phyloP scores from a whole-genome alignment of 2,797 vertebrate species.

The Chiloscyllium punctatum region DNA sequence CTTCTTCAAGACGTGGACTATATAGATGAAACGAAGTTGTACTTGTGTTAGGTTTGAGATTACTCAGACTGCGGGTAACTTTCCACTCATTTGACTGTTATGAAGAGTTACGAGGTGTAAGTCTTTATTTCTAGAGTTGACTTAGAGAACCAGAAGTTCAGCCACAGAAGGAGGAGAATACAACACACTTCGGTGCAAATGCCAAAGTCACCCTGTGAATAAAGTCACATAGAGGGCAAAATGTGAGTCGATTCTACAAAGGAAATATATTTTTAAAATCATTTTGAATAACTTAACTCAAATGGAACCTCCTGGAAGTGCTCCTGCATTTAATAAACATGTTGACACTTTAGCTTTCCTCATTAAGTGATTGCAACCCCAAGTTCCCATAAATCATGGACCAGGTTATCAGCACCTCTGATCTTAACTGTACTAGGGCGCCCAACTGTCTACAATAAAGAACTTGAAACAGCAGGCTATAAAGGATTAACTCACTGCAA shows the following conservation, averaged over 20 bases:
- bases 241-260: slow-evolving; percentile 39
- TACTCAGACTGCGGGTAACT: not conserved
- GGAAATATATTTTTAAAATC: slow-evolving; percentile 57
- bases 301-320: slow-evolving; percentile 67
- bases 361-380: slow-evolving; percentile 88
- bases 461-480: slow-evolving; percentile 75
- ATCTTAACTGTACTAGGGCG: slow-evolving; percentile 92
- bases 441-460: slow-evolving; percentile 87
- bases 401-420: slow-evolving; percentile 94
- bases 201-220: not conserved
- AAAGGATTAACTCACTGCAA: slow-evolving; percentile 75
- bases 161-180: no score
- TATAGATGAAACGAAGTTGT: slow-evolving; percentile 24
- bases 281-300: slow-evolving; percentile 57
- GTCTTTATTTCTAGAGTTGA: slow-evolving; percentile 46
- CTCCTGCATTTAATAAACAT: slow-evolving; percentile 98
- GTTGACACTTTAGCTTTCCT: slow-evolving; percentile 92
- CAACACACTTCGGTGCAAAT: not conserved
- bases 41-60: not conserved
- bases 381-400: slow-evolving; percentile 83
- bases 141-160: not conserved
- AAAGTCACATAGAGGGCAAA: not conserved
- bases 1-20: not conserved
- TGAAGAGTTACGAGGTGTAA: slow-evolving; percentile 65
- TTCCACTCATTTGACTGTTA: slow-evolving; percentile 59